These are phyloP conservation scores for Hybos culiciformis DNA, from an alignment of 2,888 invertebrate species.

Conservation along the genomic window DNA sequence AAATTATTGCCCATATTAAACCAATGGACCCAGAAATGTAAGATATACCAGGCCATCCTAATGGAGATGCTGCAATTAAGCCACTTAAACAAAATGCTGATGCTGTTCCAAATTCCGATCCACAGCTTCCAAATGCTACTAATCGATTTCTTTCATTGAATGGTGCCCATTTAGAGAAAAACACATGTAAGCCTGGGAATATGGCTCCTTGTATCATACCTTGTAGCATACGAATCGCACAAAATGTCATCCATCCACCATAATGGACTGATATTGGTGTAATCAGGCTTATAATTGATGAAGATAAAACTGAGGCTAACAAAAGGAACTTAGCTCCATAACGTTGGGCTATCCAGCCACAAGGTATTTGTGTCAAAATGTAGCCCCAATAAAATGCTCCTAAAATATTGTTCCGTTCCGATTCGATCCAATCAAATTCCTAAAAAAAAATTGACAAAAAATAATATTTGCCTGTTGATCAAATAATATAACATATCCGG, in stretches of 20 bases:
- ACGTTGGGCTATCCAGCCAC: constrained; percentile 53
- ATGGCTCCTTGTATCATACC: constrained; percentile 55
- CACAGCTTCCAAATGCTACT: constrained; percentile 53
- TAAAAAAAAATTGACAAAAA: constrained; percentile 23
- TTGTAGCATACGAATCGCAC: constrained; percentile 46
- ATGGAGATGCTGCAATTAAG: constrained; percentile 46
- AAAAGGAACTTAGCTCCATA: constrained; percentile 56
- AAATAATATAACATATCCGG: too few relatives aligned
- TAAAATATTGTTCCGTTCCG: constrained; percentile 42
- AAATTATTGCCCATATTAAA: constrained; percentile 45
- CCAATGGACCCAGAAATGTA: constrained; percentile 56
- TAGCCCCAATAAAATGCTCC: constrained; percentile 60
- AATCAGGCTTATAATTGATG: constrained; percentile 49
- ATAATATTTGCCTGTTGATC: too few relatives aligned
- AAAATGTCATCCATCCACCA: constrained; percentile 46
- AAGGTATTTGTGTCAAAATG: constrained; percentile 46
- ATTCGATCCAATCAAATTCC: constrained; percentile 45
- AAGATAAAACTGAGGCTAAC: constrained; percentile 41
- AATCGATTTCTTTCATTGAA: constrained; percentile 49
- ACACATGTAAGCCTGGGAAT: constrained; percentile 51
- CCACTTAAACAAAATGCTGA: constrained; percentile 61
- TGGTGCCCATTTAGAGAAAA: constrained; percentile 57
- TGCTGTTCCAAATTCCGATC: constrained; percentile 66
- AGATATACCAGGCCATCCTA: constrained; percentile 69
- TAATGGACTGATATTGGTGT: constrained; percentile 53